A percentile compares a stretch with the other conserved stretches of the same genome.
phyloP scores from a whole-genome alignment of 2,888 invertebrate species.

The Scaptomyza polygonia region DNA sequence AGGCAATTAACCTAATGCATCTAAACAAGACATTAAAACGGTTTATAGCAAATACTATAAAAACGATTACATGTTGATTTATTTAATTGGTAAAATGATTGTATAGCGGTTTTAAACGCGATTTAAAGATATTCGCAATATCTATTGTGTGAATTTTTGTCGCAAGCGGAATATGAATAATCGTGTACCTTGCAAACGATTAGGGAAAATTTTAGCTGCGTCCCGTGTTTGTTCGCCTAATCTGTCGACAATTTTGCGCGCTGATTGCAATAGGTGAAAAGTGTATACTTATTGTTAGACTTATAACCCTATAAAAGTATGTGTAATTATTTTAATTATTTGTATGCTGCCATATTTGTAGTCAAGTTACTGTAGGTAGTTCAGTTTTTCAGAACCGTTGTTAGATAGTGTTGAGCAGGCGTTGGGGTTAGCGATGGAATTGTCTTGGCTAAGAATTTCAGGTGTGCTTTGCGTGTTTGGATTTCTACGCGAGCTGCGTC shows the following conservation, averaged over 20 bases:
- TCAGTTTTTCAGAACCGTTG: conserved; percentile 7
- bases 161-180: conserved; percentile 20
- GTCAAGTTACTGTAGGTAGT: not conserved
- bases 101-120: conserved; percentile 9
- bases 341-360: conserved; percentile 15
- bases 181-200: conserved; percentile 18
- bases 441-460: conserved; percentile 88
- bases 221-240: conserved; percentile 3
- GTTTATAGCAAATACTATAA: conserved; percentile 1
- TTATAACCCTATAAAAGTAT: conserved; percentile 39
- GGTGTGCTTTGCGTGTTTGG: conserved; percentile 91
- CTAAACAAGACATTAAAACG: not conserved
- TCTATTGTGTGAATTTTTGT: conserved; percentile 37
- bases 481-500: conserved; percentile 92
- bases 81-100: conserved; percentile 9
- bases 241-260: conserved; percentile 7
- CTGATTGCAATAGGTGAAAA: conserved; percentile 46
- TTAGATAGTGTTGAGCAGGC: conserved; percentile 39
- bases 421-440: conserved; percentile 26
- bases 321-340: conserved; percentile 60
- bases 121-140: conserved; percentile 6
- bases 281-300: conserved; percentile 28
- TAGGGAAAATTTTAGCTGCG: conserved; percentile 21
- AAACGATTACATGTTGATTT: not conserved
- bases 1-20: not conserved